Conservation (phyloP, 53 echinoderm and acorn worm species). For the Paelopatides confundens region DNA sequence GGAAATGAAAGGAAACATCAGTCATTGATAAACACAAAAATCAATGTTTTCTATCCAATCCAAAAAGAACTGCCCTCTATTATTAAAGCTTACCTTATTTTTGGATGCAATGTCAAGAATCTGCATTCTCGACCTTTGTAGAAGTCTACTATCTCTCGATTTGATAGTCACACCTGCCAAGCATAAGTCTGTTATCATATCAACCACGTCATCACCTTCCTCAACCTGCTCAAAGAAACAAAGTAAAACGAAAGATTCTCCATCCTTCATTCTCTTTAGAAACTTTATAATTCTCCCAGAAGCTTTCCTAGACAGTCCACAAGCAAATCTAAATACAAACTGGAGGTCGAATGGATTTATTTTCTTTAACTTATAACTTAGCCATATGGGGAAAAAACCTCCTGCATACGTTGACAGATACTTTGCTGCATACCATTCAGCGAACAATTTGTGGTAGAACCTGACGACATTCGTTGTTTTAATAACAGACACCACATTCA, state of each 20-base stretch:
- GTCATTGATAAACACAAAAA: too few relatives aligned
- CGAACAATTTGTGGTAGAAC: slow-evolving; percentile 10
- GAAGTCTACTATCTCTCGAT: not conserved
- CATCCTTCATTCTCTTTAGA: not conserved
- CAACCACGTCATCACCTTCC: not conserved
- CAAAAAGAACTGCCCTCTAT: too few relatives aligned
- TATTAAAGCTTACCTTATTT: not conserved
- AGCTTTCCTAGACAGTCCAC: not conserved
- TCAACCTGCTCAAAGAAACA: not conserved
- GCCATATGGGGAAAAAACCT: not conserved
- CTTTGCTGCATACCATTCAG: slow-evolving; percentile 7
- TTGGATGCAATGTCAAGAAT: not conserved
- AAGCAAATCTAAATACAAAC: not conserved
- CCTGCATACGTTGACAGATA: not conserved
- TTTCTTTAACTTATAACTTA: not conserved
- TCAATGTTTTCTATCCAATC: too few relatives aligned
- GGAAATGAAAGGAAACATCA: too few relatives aligned
- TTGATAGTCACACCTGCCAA: not conserved
- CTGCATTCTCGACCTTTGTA: not conserved
- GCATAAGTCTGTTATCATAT: not conserved
- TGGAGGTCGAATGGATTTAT: slow-evolving; percentile 1
- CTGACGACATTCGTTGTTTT: not conserved
- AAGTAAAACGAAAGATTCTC: not conserved
- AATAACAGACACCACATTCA: not conserved
- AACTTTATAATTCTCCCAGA: not conserved